Evolutionary conservation across 2,113 vertebrate genomes (phyloP), one percentile per base, ranked within the genome.

Genomic region (Rostratula benghalensis): DNA sequence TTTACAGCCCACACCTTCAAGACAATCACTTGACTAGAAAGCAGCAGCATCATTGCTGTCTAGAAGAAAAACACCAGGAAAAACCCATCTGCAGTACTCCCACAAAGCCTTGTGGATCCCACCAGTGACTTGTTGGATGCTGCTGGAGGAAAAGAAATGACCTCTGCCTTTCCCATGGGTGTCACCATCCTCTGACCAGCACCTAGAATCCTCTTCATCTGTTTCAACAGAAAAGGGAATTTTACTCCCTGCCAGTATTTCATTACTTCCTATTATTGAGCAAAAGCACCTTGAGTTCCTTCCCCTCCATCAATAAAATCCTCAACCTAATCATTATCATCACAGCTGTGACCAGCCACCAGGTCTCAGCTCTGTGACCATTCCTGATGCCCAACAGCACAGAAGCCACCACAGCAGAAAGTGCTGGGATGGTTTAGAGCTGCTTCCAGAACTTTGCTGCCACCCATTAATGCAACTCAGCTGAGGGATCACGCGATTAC

Each of bases 151-250:
- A 23, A 28, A 73, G 21, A 24, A 13, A 46, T 13, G 11, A 13
- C 5, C 6, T 23, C 9, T 5, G 10, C 6, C 25, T 15, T 56
- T 30, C 6, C 13, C 37, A n/a, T 1, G 3, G 0, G 12, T 10
- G 6, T 30, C 37, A 57, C 22, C 51, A 50, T n/a, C 33, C 75
- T 39, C 83, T 24, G 45, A 37, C 1, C 54, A 25, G 18, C 23
- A 54, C 10, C 30, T 7, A n/a, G 6, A 27, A 33, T 13, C 23
- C 6, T 0, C 0, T 23, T 30, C 5, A 14, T 5, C 25, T 41
- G 3, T 2, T 22, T 33, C 61, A 35, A 39, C 41, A 35, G 46
- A 9, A 41, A 74, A 59, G 16, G n/a, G 50, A 76, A 30, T 28
- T 8, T 0, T 28, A 10, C 45, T 20, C 22, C 31, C 31, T 57